Evolutionary conservation across 2,113 vertebrate genomes (phyloP), one percentile per base, ranked within the genome.

Genomic region (Rhadina sibilatrix): DNA sequence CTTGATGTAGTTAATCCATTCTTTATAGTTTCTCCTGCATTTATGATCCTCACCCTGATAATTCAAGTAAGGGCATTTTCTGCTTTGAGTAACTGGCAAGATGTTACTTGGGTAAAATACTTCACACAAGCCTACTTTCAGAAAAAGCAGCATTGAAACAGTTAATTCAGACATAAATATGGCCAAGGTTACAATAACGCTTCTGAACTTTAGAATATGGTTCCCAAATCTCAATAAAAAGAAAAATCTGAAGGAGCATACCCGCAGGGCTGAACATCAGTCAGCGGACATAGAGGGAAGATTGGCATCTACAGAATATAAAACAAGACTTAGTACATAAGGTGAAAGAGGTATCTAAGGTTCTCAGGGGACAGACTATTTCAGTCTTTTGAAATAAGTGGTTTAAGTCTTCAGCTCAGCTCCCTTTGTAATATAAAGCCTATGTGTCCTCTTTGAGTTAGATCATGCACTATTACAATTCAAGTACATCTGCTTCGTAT

Each of bases 291-390:
- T 5, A 66, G 82, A 90, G 37, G 74, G 82, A 92, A 90, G 82
- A 91, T 40, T 90, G 90, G 75, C 88, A 94, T 83, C 90, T 91
- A 75, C 82, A 94, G 87, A 95, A 93, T 88, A 92, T 81, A 90
- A 95, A 96, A 86, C 90, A 93, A 90, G 91, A 91, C 85, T 95
- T 88, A 87, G 78, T 57, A 91, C 92, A 77, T 91, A 93, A 95
- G 68, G 87, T 93, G 75, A 96, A 96, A 95, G 59, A 85, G 44
- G 63, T 83, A 63, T 84, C 52, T 84, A 75, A 84, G 60, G 33
- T 86, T 96, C 93, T 96, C 94, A 90, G 75, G 88, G 68, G 95
- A 88, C 52, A 86, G 72, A 71, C 44, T 77, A 25, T 88, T 90
- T 81, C 76, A 90, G 64, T 46, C 79, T 93, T 95, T 90, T 94